phyloP scores from a whole-genome alignment of 2,888 invertebrate species.

The Actias luna region DNA sequence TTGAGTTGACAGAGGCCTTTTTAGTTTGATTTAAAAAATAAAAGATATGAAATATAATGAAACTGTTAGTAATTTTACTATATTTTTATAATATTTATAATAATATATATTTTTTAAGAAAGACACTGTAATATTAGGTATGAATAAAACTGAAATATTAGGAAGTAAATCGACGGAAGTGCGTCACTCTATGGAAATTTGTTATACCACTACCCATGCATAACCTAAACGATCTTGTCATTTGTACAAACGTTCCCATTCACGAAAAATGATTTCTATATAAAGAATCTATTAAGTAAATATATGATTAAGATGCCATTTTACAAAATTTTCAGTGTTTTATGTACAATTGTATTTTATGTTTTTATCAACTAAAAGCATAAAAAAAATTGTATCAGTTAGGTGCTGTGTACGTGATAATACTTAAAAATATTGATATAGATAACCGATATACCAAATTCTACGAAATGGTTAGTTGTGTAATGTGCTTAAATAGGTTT shows the following conservation, averaged over 20 bases:
- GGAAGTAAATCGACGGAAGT: constrained; percentile 69
- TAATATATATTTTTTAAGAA: constrained; percentile 33
- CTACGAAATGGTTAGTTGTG: too few relatives aligned
- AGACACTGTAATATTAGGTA: constrained; percentile 37
- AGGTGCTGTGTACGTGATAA: too few relatives aligned
- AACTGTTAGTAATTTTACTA: constrained; percentile 37
- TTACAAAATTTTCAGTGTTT: too few relatives aligned
- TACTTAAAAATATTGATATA: too few relatives aligned
- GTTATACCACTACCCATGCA: not conserved
- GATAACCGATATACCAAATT: too few relatives aligned
- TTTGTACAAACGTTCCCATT: not conserved
- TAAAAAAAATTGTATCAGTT: too few relatives aligned
- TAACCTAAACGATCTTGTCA: constrained; percentile 28
- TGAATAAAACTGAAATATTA: constrained; percentile 51
- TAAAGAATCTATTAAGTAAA: too few relatives aligned
- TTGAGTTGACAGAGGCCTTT: constrained; percentile 76
- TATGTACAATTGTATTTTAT: too few relatives aligned
- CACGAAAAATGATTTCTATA: not conserved
- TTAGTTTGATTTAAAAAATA: constrained; percentile 39
- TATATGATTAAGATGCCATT: too few relatives aligned
- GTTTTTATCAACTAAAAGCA: too few relatives aligned
- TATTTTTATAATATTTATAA: constrained; percentile 53
- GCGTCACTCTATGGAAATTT: constrained; percentile 34
- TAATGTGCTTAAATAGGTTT: too few relatives aligned
- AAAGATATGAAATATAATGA: constrained; percentile 20